A percentile compares a stretch with the other conserved stretches of the same genome.
These are phyloP conservation scores for Drosophila sproati DNA, from an alignment of 1,140 invertebrate species.

Conservation along the genomic window DNA sequence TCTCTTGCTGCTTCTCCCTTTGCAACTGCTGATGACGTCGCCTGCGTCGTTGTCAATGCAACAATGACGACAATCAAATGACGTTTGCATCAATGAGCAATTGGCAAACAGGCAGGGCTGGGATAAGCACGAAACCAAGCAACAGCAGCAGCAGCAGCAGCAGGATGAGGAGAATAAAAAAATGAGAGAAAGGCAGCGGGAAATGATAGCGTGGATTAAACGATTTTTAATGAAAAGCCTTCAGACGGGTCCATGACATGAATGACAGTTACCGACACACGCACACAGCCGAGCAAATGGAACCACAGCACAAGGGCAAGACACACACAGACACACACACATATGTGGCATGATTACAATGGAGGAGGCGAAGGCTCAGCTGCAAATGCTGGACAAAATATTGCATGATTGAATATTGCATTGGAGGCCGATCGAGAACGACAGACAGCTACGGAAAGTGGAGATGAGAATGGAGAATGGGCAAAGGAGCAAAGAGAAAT, in stretches of 20 bases:
- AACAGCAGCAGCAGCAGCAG: neutral
- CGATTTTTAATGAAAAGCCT: constrained; percentile 84
- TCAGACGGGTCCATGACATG: constrained; percentile 66
- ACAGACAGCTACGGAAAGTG: neutral
- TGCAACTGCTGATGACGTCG: constrained; percentile 19
- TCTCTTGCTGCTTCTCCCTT: neutral
- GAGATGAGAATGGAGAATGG: constrained; percentile 3
- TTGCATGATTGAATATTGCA: constrained; percentile 83
- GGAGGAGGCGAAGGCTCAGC: constrained; percentile 48
- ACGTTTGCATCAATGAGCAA: constrained; percentile 83
- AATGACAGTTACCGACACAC: constrained; percentile 51
- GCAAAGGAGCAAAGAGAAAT: constrained; percentile 17
- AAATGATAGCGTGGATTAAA: constrained; percentile 82
- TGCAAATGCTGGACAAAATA: constrained; percentile 63
- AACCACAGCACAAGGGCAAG: constrained; percentile 5
- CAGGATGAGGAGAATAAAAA: constrained; percentile 22
- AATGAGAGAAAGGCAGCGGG: constrained; percentile 35
- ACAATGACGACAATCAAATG: constrained; percentile 84
- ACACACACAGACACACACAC: neutral
- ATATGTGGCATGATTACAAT: constrained; percentile 23
- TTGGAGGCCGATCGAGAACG: constrained; percentile 55
- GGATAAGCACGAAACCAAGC: constrained; percentile 33
- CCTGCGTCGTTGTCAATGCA: constrained; percentile 66
- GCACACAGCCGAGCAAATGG: constrained; percentile 7
- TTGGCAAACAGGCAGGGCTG: constrained; percentile 55